phyloP scores from a whole-genome alignment of 2,113 vertebrate species.

The Scopus umbretta region DNA sequence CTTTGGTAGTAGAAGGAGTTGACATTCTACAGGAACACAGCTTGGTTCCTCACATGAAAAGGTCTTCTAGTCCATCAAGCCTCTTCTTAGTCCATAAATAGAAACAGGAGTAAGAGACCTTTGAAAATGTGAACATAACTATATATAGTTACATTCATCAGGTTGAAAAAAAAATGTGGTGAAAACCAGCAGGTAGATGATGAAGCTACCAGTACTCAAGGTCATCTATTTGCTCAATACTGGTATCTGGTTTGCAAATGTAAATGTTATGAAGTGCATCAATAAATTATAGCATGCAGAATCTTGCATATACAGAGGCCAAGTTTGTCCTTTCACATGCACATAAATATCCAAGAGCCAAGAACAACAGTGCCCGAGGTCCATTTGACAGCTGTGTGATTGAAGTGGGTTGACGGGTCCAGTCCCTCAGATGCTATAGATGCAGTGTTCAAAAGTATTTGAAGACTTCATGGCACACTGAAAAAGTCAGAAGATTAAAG shows the following conservation, averaged over 20 bases:
- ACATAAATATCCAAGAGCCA: constrained; percentile 13
- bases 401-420: neutral
- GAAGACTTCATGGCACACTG: neutral
- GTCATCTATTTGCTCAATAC: neutral
- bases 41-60: neutral
- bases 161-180: neutral
- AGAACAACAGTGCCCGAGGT: neutral
- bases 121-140: neutral
- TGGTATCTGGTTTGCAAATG: neutral
- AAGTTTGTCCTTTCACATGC: neutral
- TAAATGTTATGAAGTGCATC: neutral
- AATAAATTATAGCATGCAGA: neutral
- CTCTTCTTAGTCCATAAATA: neutral
- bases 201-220: neutral
- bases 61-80: neutral
- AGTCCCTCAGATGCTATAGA: neutral
- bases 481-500: neutral
- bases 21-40: neutral
- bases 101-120: neutral
- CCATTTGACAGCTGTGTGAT: neutral
- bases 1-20: neutral
- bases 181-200: neutral
- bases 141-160: neutral
- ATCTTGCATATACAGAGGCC: neutral
- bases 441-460: neutral